Evolutionary conservation across 2,797 vertebrate genomes (phyloP).

Genomic region (Brotula barbata): DNA sequence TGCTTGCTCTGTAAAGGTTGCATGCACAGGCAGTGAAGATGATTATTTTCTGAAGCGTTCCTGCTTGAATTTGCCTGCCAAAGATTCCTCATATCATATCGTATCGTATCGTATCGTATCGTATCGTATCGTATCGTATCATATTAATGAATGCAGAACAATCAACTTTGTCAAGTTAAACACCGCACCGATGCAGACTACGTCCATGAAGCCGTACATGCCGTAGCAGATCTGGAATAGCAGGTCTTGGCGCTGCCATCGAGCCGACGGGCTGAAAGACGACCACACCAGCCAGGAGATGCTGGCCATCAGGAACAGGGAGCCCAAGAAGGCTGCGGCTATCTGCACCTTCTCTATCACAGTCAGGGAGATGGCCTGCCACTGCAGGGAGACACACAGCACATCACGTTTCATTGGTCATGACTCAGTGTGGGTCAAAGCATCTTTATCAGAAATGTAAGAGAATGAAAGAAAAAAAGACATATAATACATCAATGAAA

Average conservation of each 20-base stretch:
- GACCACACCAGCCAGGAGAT: conserved; percentile 99
- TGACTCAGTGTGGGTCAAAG: no score
- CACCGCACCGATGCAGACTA: conserved; percentile 95
- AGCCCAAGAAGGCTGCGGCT: conserved; percentile 95
- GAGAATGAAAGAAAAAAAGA: not conserved
- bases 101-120: no score
- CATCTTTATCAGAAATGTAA: not conserved
- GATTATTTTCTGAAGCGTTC: conserved; percentile 35
- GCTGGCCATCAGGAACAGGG: conserved; percentile 97
- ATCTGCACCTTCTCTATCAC: conserved; percentile 99
- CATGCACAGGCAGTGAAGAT: conserved; percentile 8
- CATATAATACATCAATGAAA: not conserved
- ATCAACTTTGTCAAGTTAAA: not conserved
- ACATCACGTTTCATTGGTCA: not conserved
- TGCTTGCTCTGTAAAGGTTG: conserved; percentile 28
- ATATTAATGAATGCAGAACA: not conserved
- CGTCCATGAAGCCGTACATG: conserved; percentile 99
- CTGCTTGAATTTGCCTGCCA: conserved; percentile 16
- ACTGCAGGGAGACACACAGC: conserved; percentile 76
- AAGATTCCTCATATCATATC: not conserved
- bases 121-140: no score
- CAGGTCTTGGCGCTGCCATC: conserved; percentile 98
- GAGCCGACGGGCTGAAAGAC: conserved; percentile 95
- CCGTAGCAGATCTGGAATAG: conserved; percentile 99
- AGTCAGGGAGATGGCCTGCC: conserved; percentile 99